Base-by-base conservation (phyloP, 2,888 invertebrate genomes). In the Nasonia oneida region DNA sequence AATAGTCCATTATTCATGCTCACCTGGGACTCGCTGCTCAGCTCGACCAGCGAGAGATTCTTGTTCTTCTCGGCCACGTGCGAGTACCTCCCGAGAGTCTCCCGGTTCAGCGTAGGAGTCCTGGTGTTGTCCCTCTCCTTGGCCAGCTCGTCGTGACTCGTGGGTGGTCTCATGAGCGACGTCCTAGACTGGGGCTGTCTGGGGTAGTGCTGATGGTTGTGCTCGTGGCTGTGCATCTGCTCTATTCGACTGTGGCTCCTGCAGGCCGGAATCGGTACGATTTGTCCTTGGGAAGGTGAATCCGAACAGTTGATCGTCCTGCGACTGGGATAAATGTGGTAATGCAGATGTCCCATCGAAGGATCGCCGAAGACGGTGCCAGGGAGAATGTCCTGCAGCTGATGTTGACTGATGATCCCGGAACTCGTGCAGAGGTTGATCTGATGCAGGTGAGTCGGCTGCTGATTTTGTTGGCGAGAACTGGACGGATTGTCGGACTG, bases 21-120 rank as follows among this genome's bases (percentile, higher is more conserved):
- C 88, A 92, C 92, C 91, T 92, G 93, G 57, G 92, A 91, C n/a
- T 91, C 87, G 71, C 90, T 90, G 61, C 90, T 90, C 2, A 92
- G 90, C 75, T 92, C 91, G 18, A 91, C 88, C 14, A 91, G 88
- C 6, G 91, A 86, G 33, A 89, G 87, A 81, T 89, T 91, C 86
- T 92, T 92, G 67, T 88, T 89, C 73, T 91, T 91, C 86, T 87
- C 89, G 82, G 15, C 75, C 76, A 86, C 53, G 83, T 67, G 85
- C 42, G 74, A 75, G 80, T 47, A 86, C 61, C 79, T 91, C 89
- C 85, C 87, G 57, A 91, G 90, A 64, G 85, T 88, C 18, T 90
- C 90, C 23, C 90, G 87, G 74, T 89, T 90, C n/a, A 47, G 6
- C 0, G 74, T 15, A 12, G 64, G 37, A 37, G 83, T 50, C 5